Evolutionary conservation across 2,888 invertebrate genomes (phyloP).

Genomic region (Spisula solida): DNA sequence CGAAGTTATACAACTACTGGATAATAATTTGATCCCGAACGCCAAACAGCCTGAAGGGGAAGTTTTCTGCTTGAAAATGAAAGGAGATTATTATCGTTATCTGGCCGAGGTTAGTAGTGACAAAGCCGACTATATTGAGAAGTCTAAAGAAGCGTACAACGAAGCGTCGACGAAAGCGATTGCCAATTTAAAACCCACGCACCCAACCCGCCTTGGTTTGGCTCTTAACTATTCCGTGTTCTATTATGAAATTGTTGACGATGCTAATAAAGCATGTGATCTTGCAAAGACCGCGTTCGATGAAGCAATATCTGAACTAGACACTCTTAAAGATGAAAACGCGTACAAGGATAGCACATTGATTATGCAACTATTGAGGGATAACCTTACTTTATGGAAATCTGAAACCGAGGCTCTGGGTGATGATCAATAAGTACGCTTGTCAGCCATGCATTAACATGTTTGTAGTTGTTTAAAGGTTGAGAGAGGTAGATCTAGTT

Average conservation of each 20-base stretch:
- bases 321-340: constrained; percentile 99
- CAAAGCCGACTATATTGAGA: constrained; percentile 90
- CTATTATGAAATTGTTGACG: constrained; percentile 99
- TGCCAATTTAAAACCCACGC: constrained; percentile 98
- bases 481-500: no score
- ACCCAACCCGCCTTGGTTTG: constrained; percentile 99
- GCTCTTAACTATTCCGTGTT: constrained; percentile 99
- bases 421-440: background rate
- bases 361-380: constrained; percentile 98
- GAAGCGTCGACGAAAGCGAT: constrained; percentile 99
- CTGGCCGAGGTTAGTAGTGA: constrained; percentile 98
- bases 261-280: constrained; percentile 99
- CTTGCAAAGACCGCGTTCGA: constrained; percentile 99
- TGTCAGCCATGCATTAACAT: no score
- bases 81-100: constrained; percentile 99
- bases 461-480: no score
- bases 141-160: constrained; percentile 95
- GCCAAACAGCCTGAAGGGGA: constrained; percentile 94
- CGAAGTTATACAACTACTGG: constrained; percentile 98
- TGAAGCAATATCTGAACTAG: constrained; percentile 99
- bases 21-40: constrained; percentile 98
- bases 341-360: constrained; percentile 99
- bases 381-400: constrained; percentile 94
- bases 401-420: constrained; percentile 89
- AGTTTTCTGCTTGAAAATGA: constrained; percentile 99